Percentiles rank a stretch among this genome's conserved stretches.
Evolutionary conservation across 2,888 invertebrate genomes (phyloP).

Genomic region (Camponotus fellah): DNA sequence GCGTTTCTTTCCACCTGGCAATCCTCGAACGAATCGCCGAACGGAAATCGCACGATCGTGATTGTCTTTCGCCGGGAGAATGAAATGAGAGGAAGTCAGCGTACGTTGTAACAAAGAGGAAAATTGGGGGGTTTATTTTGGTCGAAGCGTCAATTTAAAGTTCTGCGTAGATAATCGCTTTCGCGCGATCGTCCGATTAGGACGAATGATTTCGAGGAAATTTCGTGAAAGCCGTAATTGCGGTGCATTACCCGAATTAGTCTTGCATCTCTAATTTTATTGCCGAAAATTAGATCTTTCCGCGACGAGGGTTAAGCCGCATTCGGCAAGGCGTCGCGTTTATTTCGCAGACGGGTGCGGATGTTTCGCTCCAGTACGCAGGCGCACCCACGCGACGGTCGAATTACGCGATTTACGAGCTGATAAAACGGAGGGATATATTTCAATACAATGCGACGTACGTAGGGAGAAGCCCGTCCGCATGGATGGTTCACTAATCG

Average conservation of each 20-base stretch:
- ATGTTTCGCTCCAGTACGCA: conserved; percentile 53
- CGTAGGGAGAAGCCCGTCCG: not conserved
- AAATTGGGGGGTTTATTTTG: not conserved
- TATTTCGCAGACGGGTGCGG: conserved; percentile 24
- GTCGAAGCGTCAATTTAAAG: not conserved
- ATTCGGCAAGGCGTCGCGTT: conserved; percentile 16
- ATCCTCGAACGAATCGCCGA: not conserved
- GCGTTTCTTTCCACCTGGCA: conserved; percentile 28
- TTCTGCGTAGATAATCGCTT: not conserved
- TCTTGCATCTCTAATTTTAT: conserved; percentile 42
- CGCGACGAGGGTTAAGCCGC: not conserved
- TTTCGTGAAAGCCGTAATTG: conserved; percentile 33
- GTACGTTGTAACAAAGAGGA: not conserved
- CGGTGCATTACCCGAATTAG: conserved; percentile 23
- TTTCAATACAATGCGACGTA: conserved; percentile 40
- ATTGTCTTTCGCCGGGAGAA: not conserved
- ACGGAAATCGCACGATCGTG: not conserved
- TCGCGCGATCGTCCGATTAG: conserved; percentile 5
- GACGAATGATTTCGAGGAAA: conserved; percentile 13
- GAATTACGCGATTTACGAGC: conserved; percentile 50
- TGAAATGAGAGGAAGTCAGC: conserved; percentile 25
- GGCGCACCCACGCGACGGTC: conserved; percentile 41
- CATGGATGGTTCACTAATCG: conserved; percentile 38
- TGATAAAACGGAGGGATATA: conserved; percentile 41
- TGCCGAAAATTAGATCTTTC: conserved; percentile 29